A percentile compares a stretch with the other conserved stretches of the same genome.
These are phyloP conservation scores for Drosophila jambulina DNA, from an alignment of 1,140 invertebrate species.

Conservation along the genomic window DNA sequence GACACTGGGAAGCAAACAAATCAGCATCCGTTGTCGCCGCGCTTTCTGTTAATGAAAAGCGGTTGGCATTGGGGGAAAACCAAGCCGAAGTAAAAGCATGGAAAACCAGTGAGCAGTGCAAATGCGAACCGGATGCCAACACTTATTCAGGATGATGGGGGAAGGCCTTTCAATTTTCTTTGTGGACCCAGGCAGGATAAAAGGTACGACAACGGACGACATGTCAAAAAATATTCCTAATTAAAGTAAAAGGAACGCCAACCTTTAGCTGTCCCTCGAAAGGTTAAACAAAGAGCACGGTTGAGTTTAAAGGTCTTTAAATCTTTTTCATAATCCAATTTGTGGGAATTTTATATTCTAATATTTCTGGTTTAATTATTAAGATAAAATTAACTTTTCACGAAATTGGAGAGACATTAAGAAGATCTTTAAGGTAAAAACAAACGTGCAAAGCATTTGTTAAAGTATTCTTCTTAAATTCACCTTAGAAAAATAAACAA, in stretches of 20 bases:
- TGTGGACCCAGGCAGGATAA: not conserved
- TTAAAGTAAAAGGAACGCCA: not conserved
- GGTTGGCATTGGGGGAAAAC: conserved; percentile 14
- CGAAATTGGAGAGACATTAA: not conserved
- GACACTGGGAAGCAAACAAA: conserved; percentile 34
- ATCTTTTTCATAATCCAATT: not conserved
- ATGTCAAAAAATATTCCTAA: conserved; percentile 9
- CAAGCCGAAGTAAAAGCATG: not conserved
- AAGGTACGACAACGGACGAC: not conserved
- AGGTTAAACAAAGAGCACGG: conserved; percentile 5
- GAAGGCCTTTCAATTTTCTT: not conserved
- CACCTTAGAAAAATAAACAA: not conserved
- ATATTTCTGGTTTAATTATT: not conserved
- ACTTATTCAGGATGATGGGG: not conserved
- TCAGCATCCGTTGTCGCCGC: conserved; percentile 19
- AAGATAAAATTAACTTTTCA: not conserved
- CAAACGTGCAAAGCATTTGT: too few species aligned
- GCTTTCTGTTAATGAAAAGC: conserved; percentile 46
- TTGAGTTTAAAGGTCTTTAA: not conserved
- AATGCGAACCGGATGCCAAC: conserved; percentile 6
- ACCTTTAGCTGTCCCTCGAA: not conserved
- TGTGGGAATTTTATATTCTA: not conserved
- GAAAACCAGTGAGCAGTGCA: not conserved
- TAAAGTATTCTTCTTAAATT: not conserved
- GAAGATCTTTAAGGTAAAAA: too few species aligned